phyloP scores from a whole-genome alignment of 2,113 vertebrate genomes.

The Serranochromis macrocephalus region DNA sequence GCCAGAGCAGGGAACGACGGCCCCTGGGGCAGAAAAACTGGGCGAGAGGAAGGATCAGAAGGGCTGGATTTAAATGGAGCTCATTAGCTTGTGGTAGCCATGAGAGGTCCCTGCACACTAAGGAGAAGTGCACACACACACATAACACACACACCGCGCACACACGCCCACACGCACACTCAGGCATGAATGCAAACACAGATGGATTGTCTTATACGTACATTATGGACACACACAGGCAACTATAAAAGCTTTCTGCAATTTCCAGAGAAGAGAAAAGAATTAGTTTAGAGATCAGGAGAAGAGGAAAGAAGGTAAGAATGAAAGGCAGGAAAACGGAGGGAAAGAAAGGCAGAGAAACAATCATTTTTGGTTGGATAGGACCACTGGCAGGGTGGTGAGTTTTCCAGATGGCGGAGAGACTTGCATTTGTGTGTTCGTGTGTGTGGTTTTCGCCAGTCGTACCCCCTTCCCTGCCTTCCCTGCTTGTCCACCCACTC shows the following conservation, averaged over 20 bases:
- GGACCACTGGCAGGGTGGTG: constrained; percentile 37
- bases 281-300: neutral
- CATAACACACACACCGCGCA: neutral
- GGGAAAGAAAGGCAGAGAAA: neutral
- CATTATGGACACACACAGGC: neutral
- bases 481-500: constrained; percentile 61
- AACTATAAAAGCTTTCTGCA: neutral
- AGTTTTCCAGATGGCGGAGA: constrained; percentile 61
- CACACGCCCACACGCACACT: neutral
- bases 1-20: constrained; percentile 42
- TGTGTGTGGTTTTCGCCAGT: constrained; percentile 43
- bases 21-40: constrained; percentile 63
- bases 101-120: constrained; percentile 53
- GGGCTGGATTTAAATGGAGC: constrained; percentile 68
- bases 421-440: constrained; percentile 1
- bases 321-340: neutral
- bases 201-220: neutral
- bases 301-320: neutral
- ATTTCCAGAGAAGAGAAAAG: neutral
- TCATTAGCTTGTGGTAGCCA: constrained; percentile 61
- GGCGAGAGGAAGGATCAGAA: constrained; percentile 60
- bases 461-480: constrained; percentile 37
- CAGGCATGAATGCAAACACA: neutral
- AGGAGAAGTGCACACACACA: constrained; percentile 16
- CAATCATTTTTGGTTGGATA: constrained; percentile 13